Evolutionary conservation across 2,113 vertebrate genomes (phyloP).

Genomic region (Embiotoca jacksoni): DNA sequence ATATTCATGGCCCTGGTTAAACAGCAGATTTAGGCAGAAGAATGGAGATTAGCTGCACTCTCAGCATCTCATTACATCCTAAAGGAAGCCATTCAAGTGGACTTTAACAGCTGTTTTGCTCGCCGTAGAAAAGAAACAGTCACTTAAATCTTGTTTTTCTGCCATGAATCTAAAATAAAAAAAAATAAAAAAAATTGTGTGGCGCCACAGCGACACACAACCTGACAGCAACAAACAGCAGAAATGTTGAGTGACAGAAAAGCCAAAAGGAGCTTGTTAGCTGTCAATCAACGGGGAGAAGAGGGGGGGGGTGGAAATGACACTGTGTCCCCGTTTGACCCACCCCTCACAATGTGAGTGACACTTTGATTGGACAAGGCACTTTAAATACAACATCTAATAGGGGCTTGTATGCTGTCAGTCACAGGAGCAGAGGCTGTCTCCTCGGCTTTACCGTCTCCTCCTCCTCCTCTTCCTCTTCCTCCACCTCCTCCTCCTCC

Average conservation of each 20-base stretch:
- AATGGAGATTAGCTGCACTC: slow-evolving; percentile 78
- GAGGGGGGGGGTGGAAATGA: slow-evolving; percentile 5
- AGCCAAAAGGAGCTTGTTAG: slow-evolving; percentile 75
- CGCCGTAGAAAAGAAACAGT: slow-evolving; percentile 38
- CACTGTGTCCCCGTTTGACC: slow-evolving; percentile 47
- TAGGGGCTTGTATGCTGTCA: slow-evolving; percentile 72
- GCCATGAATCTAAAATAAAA: slow-evolving; percentile 41
- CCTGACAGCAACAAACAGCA: slow-evolving; percentile 39
- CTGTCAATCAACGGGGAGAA: slow-evolving; percentile 66
- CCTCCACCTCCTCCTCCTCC: neutral
- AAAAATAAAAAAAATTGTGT: slow-evolving; percentile 32
- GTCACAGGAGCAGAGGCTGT: slow-evolving; percentile 50
- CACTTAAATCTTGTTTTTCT: slow-evolving; percentile 29
- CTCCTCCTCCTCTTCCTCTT: neutral
- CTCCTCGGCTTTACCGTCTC: slow-evolving; percentile 38
- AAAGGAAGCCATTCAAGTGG: slow-evolving; percentile 79
- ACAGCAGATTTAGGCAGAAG: slow-evolving; percentile 71
- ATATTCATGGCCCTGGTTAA: slow-evolving; percentile 76
- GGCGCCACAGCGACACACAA: slow-evolving; percentile 5
- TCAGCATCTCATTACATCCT: slow-evolving; percentile 81
- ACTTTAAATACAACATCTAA: slow-evolving; percentile 67
- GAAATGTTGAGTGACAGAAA: slow-evolving; percentile 59
- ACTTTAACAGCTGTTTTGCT: slow-evolving; percentile 32
- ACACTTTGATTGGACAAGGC: slow-evolving; percentile 76
- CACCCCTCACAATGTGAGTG: slow-evolving; percentile 61